phyloP scores from a whole-genome alignment of 2,888 invertebrate genomes.

The Microplitis deprimator region DNA sequence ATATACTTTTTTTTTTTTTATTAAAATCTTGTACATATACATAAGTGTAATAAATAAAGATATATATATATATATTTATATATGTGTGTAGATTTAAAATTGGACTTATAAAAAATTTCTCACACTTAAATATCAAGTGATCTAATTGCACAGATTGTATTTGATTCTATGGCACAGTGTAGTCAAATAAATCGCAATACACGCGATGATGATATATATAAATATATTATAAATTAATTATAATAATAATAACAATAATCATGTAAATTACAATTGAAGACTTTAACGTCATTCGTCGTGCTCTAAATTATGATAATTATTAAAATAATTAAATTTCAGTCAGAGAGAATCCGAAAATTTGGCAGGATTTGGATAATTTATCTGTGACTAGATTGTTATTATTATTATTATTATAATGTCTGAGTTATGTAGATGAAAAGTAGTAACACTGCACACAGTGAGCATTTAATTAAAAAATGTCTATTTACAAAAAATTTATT shows the following conservation, averaged over 20 bases:
- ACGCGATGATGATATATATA: not conserved
- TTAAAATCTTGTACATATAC: not conserved
- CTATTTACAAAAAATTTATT: slow-evolving; percentile 39
- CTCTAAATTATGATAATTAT: not conserved
- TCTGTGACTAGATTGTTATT: not conserved
- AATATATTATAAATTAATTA: not conserved
- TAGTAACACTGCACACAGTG: not conserved
- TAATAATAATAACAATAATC: not conserved
- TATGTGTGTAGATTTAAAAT: slow-evolving; percentile 27
- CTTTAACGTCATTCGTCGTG: too few relatives aligned
- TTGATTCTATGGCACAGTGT: not conserved
- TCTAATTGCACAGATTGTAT: slow-evolving; percentile 14
- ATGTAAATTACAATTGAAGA: not conserved
- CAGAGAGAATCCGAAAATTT: not conserved
- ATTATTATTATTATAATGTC: not conserved
- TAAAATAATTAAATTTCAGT: not conserved
- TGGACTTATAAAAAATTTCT: slow-evolving; percentile 22
- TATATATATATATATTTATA: slow-evolving; percentile 8
- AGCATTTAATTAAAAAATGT: not conserved
- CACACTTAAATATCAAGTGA: not conserved
- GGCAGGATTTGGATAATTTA: not conserved
- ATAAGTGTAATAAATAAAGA: slow-evolving; percentile 2
- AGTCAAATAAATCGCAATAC: not conserved
- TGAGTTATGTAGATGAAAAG: not conserved
- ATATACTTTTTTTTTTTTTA: slow-evolving; percentile 2